Evolutionary conservation across 2,797 vertebrate species (phyloP), one percentile per base, ranked within the genome.

Genomic region (Artibeus jamaicensis): DNA sequence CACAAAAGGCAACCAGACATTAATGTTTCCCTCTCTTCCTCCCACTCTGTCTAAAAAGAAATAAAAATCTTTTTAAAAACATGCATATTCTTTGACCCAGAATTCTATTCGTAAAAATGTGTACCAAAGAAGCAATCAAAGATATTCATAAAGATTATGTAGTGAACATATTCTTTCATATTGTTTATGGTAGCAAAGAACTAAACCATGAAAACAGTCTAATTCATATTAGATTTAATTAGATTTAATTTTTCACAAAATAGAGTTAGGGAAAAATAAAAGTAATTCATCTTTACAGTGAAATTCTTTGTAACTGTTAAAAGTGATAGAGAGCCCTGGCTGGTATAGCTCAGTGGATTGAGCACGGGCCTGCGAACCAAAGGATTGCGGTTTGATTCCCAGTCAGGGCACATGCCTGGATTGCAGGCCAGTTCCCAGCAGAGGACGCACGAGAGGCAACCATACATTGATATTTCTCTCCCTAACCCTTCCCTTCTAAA

Each of bases 281-380:
- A 46, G 6, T 91, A 53, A 71, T 68, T 74, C 32, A 91, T 77
- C 59, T 94, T 86, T 84, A 87, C 3, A 70, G 34, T 83, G 48
- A 57, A 96, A 85, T 76, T 85, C 62, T 85, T 82, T 88, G 29
- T 73, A 85, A 82, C n/a, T 53, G 37, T 65, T 90, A 76, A 77
- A 67, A 42, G 39, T 42, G 39, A 42, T 42, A 42, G 39, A 42
- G 39, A 42, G 7, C 39, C 39, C 39, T 42, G 39, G 39, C 39
- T 42, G 39, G 39, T 7, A 7, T 42, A 42, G 39, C 39, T 42
- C 39, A 42, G 39, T 42, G 39, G 39, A 42, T 42, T 42, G 39
- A 42, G 39, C 39, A 4, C 39, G 39, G 39, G 39, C 39, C 39
- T 42, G 39, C 39, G 39, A 42, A 42, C 39, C 39, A 42, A 4